Conservation (phyloP, 2,113 vertebrate species). For the Tursiops truncatus region DNA sequence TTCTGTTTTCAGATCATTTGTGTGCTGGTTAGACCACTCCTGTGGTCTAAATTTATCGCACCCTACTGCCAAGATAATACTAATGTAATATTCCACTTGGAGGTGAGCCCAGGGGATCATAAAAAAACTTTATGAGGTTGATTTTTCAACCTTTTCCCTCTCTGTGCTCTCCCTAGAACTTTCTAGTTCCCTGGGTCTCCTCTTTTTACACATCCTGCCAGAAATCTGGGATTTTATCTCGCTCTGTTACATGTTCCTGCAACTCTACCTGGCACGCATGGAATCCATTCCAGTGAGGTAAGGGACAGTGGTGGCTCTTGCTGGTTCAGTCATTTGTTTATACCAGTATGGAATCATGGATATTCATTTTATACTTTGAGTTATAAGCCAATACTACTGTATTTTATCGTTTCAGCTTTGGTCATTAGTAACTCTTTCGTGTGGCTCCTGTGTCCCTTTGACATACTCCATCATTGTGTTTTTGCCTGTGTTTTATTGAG, state of each 20-base stretch:
- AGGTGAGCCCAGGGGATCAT: not conserved
- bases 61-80: no score
- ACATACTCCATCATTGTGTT: not conserved
- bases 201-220: not conserved
- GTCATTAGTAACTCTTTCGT: not conserved
- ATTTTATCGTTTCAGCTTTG: not conserved
- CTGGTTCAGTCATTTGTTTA: not conserved
- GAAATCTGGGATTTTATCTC: not conserved
- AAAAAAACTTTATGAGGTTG: not conserved
- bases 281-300: not conserved
- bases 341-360: not conserved
- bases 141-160: not conserved
- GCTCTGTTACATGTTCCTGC: not conserved
- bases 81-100: not conserved
- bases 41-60: no score
- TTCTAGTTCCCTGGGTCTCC: not conserved
- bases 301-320: no score
- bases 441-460: no score
- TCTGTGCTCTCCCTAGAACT: not conserved
- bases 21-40: no score
- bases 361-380: not conserved
- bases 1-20: not conserved
- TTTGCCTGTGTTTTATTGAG: not conserved
- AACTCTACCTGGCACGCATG: not conserved
- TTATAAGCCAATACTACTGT: not conserved